phyloP scores from a whole-genome alignment of 2,888 invertebrate species.

The Morinoia aosen region DNA sequence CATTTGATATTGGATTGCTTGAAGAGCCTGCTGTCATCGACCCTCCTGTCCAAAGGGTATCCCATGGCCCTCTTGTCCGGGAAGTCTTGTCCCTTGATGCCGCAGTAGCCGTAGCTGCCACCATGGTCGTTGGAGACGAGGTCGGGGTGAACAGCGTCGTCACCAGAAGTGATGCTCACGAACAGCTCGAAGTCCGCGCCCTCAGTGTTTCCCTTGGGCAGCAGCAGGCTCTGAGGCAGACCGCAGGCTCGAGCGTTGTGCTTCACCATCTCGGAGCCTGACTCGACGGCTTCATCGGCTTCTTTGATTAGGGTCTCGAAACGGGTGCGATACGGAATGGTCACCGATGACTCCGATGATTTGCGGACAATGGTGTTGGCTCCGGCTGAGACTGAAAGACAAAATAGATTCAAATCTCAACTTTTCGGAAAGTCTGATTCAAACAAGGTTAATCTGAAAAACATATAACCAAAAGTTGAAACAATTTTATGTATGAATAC shows the following conservation, averaged over 20 bases:
- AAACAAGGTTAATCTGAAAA: too few relatives aligned
- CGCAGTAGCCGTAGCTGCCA: too few relatives aligned
- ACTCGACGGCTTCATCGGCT: constrained; percentile 66
- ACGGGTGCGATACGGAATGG: constrained; percentile 68
- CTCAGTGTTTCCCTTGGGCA: too few relatives aligned
- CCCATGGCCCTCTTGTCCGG: constrained; percentile 85
- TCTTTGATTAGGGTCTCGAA: constrained; percentile 68
- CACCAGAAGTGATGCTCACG: too few relatives aligned
- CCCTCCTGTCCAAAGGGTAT: constrained; percentile 81
- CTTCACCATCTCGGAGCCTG: constrained; percentile 8
- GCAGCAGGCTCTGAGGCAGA: too few relatives aligned
- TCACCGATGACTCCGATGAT: constrained; percentile 69
- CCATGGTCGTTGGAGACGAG: constrained; percentile 65
- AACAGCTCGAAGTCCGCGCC: constrained; percentile 81
- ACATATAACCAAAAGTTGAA: too few relatives aligned
- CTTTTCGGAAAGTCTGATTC: too few relatives aligned
- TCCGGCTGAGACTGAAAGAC: constrained; percentile 58
- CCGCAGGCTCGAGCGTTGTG: constrained; percentile 74
- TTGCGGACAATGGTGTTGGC: constrained; percentile 68
- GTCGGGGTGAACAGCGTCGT: constrained; percentile 68
- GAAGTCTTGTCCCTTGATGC: background rate
- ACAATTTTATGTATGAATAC: too few relatives aligned
- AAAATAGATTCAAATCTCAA: background rate
- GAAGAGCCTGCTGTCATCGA: constrained; percentile 45
- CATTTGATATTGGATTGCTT: constrained; percentile 53